Evolutionary conservation across 2,113 vertebrate species (phyloP).

Genomic region (Epinephelus moara): DNA sequence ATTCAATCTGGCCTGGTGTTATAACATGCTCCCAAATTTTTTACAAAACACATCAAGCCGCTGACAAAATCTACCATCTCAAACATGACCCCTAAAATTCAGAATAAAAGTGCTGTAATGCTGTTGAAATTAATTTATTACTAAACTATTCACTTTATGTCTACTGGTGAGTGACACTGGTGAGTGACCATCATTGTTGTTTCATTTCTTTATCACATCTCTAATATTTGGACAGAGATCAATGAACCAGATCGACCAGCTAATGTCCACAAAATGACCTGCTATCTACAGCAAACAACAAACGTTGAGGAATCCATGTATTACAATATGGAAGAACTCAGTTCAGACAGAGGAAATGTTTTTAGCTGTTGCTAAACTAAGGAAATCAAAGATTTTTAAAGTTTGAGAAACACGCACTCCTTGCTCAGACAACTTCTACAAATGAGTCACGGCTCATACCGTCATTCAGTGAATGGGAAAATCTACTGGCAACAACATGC

Average conservation of each 20-base stretch:
- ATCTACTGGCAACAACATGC: slow-evolving; percentile 18
- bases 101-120: not conserved
- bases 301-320: too few relatives aligned
- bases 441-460: not conserved
- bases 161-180: not conserved
- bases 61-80: not conserved
- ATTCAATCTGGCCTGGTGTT: not conserved
- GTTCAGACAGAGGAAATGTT: not conserved
- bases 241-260: not conserved
- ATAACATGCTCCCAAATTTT: not conserved
- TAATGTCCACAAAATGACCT: not conserved
- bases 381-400: not conserved
- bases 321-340: not conserved
- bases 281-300: slow-evolving; percentile 1
- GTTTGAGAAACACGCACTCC: not conserved
- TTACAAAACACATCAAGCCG: not conserved
- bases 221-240: not conserved
- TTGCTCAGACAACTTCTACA: not conserved
- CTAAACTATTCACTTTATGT: not conserved
- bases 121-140: not conserved
- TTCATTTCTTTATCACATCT: not conserved
- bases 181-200: not conserved
- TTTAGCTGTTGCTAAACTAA: too few relatives aligned
- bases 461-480: slow-evolving; percentile 16
- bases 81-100: not conserved